These are phyloP conservation scores for Sminthurinus aureus DNA, from an alignment of 2,888 invertebrate genomes.

Conservation along the genomic window DNA sequence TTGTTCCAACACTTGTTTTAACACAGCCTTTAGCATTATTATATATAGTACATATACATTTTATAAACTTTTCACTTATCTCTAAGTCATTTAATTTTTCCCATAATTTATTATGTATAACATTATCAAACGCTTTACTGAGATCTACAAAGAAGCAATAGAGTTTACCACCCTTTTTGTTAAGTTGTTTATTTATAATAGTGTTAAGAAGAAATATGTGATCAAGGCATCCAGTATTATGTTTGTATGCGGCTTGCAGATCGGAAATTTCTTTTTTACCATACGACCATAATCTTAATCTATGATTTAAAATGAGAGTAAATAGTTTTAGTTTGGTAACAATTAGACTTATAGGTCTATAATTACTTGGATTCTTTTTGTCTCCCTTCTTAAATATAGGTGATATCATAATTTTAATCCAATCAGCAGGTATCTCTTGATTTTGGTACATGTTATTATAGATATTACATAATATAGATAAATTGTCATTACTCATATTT, in stretches of 20 bases:
- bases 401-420: neutral
- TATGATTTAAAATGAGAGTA: neutral
- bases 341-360: neutral
- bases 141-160: slow-evolving; percentile 12
- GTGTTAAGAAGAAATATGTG: neutral
- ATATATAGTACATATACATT: neutral
- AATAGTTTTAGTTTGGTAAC: neutral
- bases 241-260: neutral
- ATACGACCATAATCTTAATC: neutral
- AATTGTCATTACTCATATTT: too few species aligned
- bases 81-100: neutral
- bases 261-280: neutral
- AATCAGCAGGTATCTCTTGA: too few species aligned
- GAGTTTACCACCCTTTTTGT: neutral
- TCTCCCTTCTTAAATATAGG: slow-evolving; percentile 6
- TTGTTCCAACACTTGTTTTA: neutral
- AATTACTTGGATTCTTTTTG: neutral
- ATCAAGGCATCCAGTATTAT: neutral
- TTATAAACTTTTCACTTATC: neutral
- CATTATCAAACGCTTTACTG: slow-evolving; percentile 1
- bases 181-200: neutral
- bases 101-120: slow-evolving; percentile 14
- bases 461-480: too few species aligned
- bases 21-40: neutral
- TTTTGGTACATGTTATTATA: too few species aligned